Base-by-base conservation (phyloP, 2,797 vertebrate species). In the Tragopan temminckii region DNA sequence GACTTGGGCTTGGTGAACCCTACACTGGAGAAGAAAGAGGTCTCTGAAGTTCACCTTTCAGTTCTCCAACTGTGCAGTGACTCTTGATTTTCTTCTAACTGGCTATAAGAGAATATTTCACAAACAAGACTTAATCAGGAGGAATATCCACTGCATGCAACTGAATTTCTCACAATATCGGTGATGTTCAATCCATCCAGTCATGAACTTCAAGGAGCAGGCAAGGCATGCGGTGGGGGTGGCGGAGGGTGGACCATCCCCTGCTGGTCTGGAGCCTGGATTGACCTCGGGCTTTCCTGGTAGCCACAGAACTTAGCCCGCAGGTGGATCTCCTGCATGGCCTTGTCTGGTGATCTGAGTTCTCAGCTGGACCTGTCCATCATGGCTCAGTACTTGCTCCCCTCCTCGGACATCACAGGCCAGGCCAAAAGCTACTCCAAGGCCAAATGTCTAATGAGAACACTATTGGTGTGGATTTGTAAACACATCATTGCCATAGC, bases 91-190 rank as follows among this genome's bases (percentile, higher is more conserved):
- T 21, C 80, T 83, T 96, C 68, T 67, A 57, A 27, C 4, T 31
- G 38, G 13, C 78, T 92, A 70, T 13, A 85, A 67, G 48, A 89
- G 59, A 90, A 68, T 80, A 83, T 83, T 80, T 67, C 76, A 85
- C 62, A 83, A 70, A n/a, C 31, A 55, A 33, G 20, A 85, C 16
- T 63, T 85, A 63, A 55, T 36, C 2, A 1, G 15, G 14, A 25
- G 12, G 12, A 9, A 9, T 63, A 27, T 35, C n/a, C 27, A 42
- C 25, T 40, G 57, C 31, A 52, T 5, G 35, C 21, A 67, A 19
- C 11, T 5, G 42, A 85, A 59, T 24, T 76, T 59, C 46, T 68
- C 69, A 66, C 0, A 1, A 29, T 25, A 24, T 42, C 36, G 50
- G 25, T 52, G 29, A 66, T 13, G 40, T 58, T 68, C 29, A 61